Evolutionary conservation across 2,888 invertebrate genomes (phyloP), one percentile per base, ranked within the genome.

Genomic region (Resseliella maxima): DNA sequence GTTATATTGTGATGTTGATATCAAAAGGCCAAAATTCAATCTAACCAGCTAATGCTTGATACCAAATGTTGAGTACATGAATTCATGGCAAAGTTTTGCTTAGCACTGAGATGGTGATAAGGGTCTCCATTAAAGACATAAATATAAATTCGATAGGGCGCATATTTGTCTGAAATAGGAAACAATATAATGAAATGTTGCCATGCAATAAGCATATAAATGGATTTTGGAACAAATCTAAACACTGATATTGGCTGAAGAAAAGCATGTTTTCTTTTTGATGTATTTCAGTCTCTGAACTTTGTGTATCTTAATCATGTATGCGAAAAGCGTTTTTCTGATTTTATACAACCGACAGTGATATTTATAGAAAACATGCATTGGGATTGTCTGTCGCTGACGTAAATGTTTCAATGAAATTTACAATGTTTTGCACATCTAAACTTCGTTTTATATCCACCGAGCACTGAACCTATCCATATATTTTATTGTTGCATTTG

Each of bases 171-270:
- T 27, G 31, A 31, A 31, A 72, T 72, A 72, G 35, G 72, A 72
- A 72, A 72, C 72, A 31, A 72, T 72, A 72, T 72, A 27, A 72
- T 72, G 31, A 72, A 72, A 72, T 72, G 72, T 35, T 31, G 72
- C 31, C 72, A 83, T 83, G 83, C n/a, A 83, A 83, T 83, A 83
- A 83, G 24, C 83, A 83, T 83, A 83, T 36, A 83, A 83, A 83
- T 83, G 83, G 38, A 38, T 38, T 83, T 83, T n/a, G 0, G 36
- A n/a, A 83, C 24, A 83, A 83, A 83, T 83, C 21, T 21, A 38
- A 83, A 15, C 83, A 83, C n/a, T 38, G 38, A n/a, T 0, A 38
- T 83, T 72, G 31, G 18, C 31, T 1, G 35, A 15, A 27, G 27
- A 27, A 83, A 64, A 83, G 24, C 83, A 83, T 83, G 38, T 83